Base-by-base conservation (phyloP, 1,140 invertebrate species). In the Dinoponera quadriceps region DNA sequence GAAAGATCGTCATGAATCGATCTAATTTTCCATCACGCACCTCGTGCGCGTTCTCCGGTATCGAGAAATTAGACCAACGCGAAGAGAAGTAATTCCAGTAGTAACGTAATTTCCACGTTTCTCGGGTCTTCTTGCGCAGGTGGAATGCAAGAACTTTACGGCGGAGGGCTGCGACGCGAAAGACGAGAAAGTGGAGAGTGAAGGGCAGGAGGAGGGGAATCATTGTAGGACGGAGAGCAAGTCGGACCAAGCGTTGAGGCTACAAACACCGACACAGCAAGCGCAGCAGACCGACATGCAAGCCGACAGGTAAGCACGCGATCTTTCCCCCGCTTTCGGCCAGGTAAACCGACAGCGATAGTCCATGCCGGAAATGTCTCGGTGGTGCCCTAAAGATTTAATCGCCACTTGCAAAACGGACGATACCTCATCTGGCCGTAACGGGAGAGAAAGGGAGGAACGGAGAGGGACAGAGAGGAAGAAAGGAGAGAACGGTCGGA, bases 231-330 rank as follows among this genome's bases (percentile, higher is more conserved):
- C 25, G 49, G 71, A 81, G 16, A 55, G n/a, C 20, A 77, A 54
- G 54, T 54, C 20, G 48, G 27, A 68, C 18, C 77, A 44, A 72
- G 83, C 44, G 13, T 74, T 88, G 27, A 85, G 82, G 59, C 54
- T 69, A 51, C 77, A 60, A 59, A 73, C 55, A n/a, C 87, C 86
- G 22, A 59, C 77, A 63, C 80, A 86, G 54, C 86, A 89, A 44
- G 27, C 72, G 20, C 78, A 83, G 4, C 49, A 80, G 1, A 27
- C 20, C 7, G 75, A 86, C 75, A 83, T 74, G 80, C 82, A 65
- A 85, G 13, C 22, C 20, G 83, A 85, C 71, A 88, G 88, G 89
- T 90, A 18, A 88, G 86, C 68, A 82, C 62, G 85, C 60, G 38
- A 87, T 83, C 20, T 51, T n/a, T 18, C 33, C 4, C 0, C 22